These are phyloP conservation scores for Apoderus coryli DNA, from an alignment of 2,888 invertebrate species.

Conservation along the genomic window DNA sequence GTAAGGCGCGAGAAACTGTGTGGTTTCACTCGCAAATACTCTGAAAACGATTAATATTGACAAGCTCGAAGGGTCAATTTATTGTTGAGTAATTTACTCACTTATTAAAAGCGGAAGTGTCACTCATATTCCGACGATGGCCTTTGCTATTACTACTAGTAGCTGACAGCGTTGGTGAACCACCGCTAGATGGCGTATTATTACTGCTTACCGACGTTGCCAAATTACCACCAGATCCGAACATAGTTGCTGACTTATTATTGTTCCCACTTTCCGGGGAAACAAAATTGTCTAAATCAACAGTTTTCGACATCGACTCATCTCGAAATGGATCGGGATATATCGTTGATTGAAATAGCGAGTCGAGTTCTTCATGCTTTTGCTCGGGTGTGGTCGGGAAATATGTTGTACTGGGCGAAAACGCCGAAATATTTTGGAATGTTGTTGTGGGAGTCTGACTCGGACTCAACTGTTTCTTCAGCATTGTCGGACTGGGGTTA, in stretches of 20 bases:
- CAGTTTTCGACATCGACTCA: constrained; percentile 25
- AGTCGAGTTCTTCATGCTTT: constrained; percentile 37
- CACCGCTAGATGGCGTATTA: constrained; percentile 25
- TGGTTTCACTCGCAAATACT: constrained; percentile 58
- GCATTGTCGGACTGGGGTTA: constrained; percentile 38
- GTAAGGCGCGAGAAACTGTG: constrained; percentile 58
- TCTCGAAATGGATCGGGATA: constrained; percentile 62
- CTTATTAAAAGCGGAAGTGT: constrained; percentile 72
- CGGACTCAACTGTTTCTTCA: constrained; percentile 30
- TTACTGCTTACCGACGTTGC: constrained; percentile 27
- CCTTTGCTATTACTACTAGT: constrained; percentile 34
- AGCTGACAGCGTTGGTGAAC: constrained; percentile 29
- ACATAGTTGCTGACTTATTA: too few relatives aligned
- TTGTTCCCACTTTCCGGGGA: constrained; percentile 25
- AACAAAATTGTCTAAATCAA: constrained; percentile 16
- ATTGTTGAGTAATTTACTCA: too few relatives aligned
- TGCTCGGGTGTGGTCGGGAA: constrained; percentile 15
- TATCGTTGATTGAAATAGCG: constrained; percentile 47
- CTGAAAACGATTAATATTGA: too few relatives aligned
- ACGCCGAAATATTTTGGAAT: constrained; percentile 14
- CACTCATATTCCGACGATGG: constrained; percentile 70
- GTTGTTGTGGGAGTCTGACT: constrained; percentile 26
- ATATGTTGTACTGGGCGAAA: constrained; percentile 17
- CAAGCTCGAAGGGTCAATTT: too few relatives aligned
- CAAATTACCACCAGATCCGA: constrained; percentile 21